phyloP scores from a whole-genome alignment of 2,797 vertebrate species.

The Oreochromis mossambicus region DNA sequence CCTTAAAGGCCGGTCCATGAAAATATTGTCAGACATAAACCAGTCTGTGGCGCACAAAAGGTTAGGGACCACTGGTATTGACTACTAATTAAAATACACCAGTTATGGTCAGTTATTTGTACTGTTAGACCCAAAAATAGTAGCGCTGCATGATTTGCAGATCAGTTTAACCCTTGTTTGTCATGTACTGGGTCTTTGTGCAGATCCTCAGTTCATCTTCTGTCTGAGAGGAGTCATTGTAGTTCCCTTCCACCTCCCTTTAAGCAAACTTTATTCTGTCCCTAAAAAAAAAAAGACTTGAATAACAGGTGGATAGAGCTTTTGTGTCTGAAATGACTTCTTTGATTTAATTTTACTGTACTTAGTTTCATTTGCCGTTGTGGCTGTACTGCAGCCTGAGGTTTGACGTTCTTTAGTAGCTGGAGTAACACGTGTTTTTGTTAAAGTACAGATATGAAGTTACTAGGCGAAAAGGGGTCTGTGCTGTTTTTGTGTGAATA shows the following conservation, averaged over 20 bases:
- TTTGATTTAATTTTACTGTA: not conserved
- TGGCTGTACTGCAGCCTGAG: not conserved
- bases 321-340: not conserved
- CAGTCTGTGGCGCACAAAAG: accelerated
- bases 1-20: not conserved
- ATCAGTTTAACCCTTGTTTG: not conserved
- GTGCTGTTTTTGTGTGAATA: not conserved
- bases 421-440: not conserved
- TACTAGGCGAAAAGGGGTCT: accelerated
- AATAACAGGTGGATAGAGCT: accelerated
- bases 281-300: not conserved
- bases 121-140: not conserved
- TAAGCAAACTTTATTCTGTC: not conserved
- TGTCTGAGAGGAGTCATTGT: not conserved
- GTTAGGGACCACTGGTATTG: not conserved
- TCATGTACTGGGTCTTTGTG: not conserved
- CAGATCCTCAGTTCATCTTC: not conserved
- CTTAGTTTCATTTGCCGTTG: not conserved
- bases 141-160: not conserved
- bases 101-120: not conserved
- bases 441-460: not conserved
- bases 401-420: not conserved
- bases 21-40: not conserved
- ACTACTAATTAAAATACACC: not conserved
- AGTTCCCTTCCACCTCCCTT: not conserved